A percentile compares a stretch with the other conserved stretches of the same genome.
phyloP scores from a whole-genome alignment of 2,888 invertebrate species.

The Thera obeliscata region DNA sequence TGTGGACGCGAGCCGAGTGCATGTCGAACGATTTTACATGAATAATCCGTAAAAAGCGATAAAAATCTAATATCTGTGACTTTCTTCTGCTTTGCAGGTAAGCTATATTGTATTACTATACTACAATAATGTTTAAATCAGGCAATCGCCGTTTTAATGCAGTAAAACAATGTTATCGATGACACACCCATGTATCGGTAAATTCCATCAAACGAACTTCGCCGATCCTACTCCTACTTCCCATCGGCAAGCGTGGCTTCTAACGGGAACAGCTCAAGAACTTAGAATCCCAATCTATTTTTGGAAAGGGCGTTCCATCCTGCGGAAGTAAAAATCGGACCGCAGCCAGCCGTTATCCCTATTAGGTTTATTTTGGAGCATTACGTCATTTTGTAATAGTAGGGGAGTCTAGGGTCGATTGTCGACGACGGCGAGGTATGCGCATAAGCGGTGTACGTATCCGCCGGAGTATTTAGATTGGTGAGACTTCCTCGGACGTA shows the following conservation, averaged over 20 bases:
- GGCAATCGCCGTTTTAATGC: constrained; percentile 1
- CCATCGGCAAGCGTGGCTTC: constrained; percentile 36
- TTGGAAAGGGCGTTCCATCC: constrained; percentile 26
- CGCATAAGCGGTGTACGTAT: constrained; percentile 28
- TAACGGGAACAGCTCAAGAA: constrained; percentile 34
- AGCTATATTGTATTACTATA: constrained; percentile 33
- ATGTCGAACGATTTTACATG: constrained; percentile 66
- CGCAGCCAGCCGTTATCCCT: constrained; percentile 61
- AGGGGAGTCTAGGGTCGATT: constrained; percentile 55
- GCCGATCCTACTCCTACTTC: constrained; percentile 42
- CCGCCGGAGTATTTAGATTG: constrained; percentile 49
- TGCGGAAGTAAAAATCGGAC: constrained; percentile 57
- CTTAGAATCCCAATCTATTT: constrained; percentile 12
- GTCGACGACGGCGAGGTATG: constrained; percentile 27
- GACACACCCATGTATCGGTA: constrained; percentile 77
- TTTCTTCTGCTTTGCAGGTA: constrained; percentile 52
- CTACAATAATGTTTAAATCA: not conserved
- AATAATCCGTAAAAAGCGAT: constrained; percentile 53
- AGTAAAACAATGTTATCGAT: constrained; percentile 52
- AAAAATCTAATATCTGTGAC: constrained; percentile 44
- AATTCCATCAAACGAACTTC: constrained; percentile 47
- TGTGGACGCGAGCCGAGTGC: constrained; percentile 70
- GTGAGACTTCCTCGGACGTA: constrained; percentile 1
- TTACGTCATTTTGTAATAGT: constrained; percentile 75
- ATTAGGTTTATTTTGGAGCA: constrained; percentile 82